Conservation (phyloP, 2,113 vertebrate genomes). For the Nothocercus julius region DNA sequence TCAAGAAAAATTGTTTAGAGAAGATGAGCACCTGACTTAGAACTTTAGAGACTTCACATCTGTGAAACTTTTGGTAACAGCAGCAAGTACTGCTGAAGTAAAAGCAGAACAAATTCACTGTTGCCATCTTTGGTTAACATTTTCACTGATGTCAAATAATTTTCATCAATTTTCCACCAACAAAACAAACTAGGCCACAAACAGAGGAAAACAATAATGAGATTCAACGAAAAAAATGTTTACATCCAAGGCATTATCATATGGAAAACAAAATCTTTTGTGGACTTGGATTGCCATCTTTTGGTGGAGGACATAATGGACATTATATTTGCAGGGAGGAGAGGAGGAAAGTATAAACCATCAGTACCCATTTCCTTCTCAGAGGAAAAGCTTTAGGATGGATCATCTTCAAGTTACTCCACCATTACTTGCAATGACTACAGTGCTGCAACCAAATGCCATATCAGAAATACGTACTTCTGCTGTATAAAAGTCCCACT, state of each 20-base stretch:
- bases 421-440: not conserved
- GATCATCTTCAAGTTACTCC: not conserved
- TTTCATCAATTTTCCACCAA: not conserved
- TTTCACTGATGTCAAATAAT: not conserved
- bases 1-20: not conserved
- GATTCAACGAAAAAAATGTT: not conserved
- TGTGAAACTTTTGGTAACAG: not conserved
- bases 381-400: not conserved
- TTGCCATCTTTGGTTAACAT: not conserved
- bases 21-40: not conserved
- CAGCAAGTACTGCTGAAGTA: not conserved
- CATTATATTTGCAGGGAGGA: not conserved
- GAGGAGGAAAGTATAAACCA: not conserved
- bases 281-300: constrained; percentile 25
- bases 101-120: not conserved
- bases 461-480: not conserved
- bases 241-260: not conserved
- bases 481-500: not conserved
- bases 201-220: not conserved
- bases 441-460: not conserved
- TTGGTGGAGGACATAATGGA: constrained; percentile 9
- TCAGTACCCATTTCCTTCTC: not conserved
- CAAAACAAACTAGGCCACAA: not conserved
- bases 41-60: not conserved
- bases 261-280: not conserved